A percentile compares a stretch with the other conserved stretches of the same genome.
phyloP scores from a whole-genome alignment of 2,888 invertebrate genomes.

The Camponotus fellah region DNA sequence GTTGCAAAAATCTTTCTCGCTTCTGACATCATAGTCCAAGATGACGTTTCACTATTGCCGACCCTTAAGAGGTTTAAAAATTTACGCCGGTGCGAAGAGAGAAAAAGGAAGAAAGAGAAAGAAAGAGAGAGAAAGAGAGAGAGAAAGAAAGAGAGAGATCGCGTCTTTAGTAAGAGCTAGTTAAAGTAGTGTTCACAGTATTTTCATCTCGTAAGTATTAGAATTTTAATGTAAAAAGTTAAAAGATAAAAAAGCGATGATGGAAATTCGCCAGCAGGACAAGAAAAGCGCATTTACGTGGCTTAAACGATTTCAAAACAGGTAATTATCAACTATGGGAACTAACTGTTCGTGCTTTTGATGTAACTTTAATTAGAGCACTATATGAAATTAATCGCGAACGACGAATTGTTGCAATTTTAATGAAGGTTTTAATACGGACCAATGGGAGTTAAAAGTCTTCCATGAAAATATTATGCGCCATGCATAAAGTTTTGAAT shows the following conservation, averaged over 20 bases:
- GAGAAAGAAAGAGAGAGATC: background rate
- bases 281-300: slow-evolving; percentile 47
- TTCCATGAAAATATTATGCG: slow-evolving; percentile 20
- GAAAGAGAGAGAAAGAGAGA: too few relatives aligned
- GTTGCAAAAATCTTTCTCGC: background rate
- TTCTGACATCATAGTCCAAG: slow-evolving; percentile 7
- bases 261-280: slow-evolving; percentile 26
- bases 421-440: slow-evolving; percentile 34
- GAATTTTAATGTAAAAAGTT: slow-evolving; percentile 52
- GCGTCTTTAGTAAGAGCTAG: slow-evolving; percentile 26
- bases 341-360: slow-evolving; percentile 44
- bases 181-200: slow-evolving; percentile 33
- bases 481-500: background rate
- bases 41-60: slow-evolving; percentile 15
- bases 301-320: slow-evolving; percentile 51
- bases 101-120: background rate
- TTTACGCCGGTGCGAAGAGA: slow-evolving; percentile 16
- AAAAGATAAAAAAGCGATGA: slow-evolving; percentile 24
- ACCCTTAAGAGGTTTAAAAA: slow-evolving; percentile 24
- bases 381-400: slow-evolving; percentile 46
- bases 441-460: slow-evolving; percentile 1
- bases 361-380: slow-evolving; percentile 42
- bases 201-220: slow-evolving; percentile 34
- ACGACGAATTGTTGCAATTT: slow-evolving; percentile 41
- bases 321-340: slow-evolving; percentile 44